Percentiles rank a stretch among this genome's conserved stretches.
These are phyloP conservation scores for Sarcophaga subvicina DNA, from an alignment of 2,888 invertebrate species.

Conservation along the genomic window DNA sequence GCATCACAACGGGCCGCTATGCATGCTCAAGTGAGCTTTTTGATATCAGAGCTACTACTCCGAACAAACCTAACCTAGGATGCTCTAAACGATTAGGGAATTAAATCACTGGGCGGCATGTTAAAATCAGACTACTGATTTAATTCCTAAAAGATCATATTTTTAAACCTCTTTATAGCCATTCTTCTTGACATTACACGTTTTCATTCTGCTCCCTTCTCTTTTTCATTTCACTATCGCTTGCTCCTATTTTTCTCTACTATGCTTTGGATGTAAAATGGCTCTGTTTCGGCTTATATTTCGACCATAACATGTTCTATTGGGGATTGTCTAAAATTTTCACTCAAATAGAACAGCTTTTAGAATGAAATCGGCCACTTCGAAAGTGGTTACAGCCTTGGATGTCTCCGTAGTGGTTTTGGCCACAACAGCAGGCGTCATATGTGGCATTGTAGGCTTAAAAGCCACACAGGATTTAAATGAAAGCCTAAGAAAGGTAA, in stretches of 20 bases:
- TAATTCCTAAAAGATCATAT: too few species aligned
- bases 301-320: constrained; percentile 28
- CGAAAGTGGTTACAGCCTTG: constrained; percentile 81
- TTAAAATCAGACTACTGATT: too few species aligned
- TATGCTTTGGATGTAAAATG: not conserved
- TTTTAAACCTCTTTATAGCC: too few species aligned
- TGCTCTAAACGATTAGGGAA: too few species aligned
- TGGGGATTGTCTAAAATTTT: constrained; percentile 65
- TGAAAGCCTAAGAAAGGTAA: constrained; percentile 76
- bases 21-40: too few species aligned
- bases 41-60: too few species aligned
- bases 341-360: constrained; percentile 79
- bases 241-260: constrained; percentile 10
- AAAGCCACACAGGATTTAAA: constrained; percentile 79
- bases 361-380: constrained; percentile 82
- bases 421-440: constrained; percentile 77
- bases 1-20: too few species aligned
- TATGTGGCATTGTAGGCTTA: constrained; percentile 79
- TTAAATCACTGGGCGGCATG: too few species aligned
- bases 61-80: too few species aligned
- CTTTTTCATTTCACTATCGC: not conserved
- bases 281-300: constrained; percentile 9
- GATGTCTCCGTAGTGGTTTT: constrained; percentile 81
- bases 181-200: too few species aligned
- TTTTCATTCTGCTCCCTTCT: too few species aligned